phyloP scores from a whole-genome alignment of 2,113 vertebrate genomes.

The Amphiprion percula region DNA sequence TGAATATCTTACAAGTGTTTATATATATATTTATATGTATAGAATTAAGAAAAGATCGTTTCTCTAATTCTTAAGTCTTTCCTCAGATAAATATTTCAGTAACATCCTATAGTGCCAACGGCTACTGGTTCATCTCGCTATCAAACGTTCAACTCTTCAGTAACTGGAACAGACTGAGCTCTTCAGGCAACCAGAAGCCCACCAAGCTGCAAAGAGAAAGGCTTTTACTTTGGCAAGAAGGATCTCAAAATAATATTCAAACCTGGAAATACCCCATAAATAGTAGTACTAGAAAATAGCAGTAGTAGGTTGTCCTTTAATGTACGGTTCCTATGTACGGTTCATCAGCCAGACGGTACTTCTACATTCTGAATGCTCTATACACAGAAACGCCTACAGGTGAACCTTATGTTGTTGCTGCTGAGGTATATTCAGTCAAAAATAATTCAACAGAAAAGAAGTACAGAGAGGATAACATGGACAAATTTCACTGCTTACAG shows the following conservation, averaged over 20 bases:
- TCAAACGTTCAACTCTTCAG: constrained; percentile 45
- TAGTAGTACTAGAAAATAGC: constrained; percentile 88
- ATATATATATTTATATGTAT: constrained; percentile 85
- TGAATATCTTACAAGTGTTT: constrained; percentile 85
- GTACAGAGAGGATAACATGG: constrained; percentile 74
- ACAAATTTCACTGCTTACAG: constrained; percentile 55
- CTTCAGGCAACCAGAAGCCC: constrained; percentile 78
- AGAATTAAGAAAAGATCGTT: constrained; percentile 82
- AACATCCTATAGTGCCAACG: constrained; percentile 79
- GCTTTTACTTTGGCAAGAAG: constrained; percentile 96
- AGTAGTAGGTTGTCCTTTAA: constrained; percentile 85
- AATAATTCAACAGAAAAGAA: constrained; percentile 88
- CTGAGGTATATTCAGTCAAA: constrained; percentile 97
- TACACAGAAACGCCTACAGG: constrained; percentile 86
- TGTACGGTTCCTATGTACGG: constrained; percentile 65
- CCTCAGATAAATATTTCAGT: constrained; percentile 86
- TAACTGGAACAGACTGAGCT: constrained; percentile 65
- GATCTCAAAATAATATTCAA: constrained; percentile 83
- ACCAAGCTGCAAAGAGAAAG: constrained; percentile 86
- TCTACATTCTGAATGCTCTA: constrained; percentile 93
- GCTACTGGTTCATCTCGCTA: constrained; percentile 68
- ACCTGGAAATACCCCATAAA: constrained; percentile 84
- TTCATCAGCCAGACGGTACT: constrained; percentile 81
- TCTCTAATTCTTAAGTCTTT: constrained; percentile 82
- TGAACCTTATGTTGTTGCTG: constrained; percentile 91